Conservation (phyloP, 2,888 invertebrate species). For the Tineola bisselliella region DNA sequence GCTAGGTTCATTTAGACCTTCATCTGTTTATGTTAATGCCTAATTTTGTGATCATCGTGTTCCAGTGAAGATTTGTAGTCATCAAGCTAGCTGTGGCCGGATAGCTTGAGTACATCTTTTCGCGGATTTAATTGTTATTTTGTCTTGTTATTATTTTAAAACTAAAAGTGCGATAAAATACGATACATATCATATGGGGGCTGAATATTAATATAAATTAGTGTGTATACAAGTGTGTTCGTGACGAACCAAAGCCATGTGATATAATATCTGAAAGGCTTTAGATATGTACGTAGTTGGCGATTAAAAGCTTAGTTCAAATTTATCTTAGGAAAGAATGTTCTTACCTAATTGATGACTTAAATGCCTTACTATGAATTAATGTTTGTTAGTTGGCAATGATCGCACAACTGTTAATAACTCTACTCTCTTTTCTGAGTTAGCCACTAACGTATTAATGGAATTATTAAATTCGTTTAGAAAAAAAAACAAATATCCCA, state of each 20-base stretch:
- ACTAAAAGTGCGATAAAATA: conserved; percentile 40
- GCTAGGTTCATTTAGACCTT: conserved; percentile 38
- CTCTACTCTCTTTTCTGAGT: not conserved
- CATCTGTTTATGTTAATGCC: not conserved
- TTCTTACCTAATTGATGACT: conserved; percentile 18
- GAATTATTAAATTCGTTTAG: not conserved
- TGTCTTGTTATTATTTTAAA: conserved; percentile 1
- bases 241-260: conserved; percentile 11
- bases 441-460: conserved; percentile 1
- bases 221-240: conserved; percentile 12
- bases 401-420: not conserved
- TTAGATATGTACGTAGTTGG: conserved; percentile 10
- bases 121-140: conserved; percentile 31
- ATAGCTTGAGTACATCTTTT: conserved; percentile 40
- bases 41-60: conserved; percentile 1
- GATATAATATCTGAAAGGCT: conserved; percentile 11
- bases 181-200: conserved; percentile 66
- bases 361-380: conserved; percentile 47
- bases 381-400: conserved; percentile 9
- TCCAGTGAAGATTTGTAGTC: conserved; percentile 15
- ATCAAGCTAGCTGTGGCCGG: conserved; percentile 61
- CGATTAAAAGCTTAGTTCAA: conserved; percentile 2
- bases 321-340: not conserved
- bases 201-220: conserved; percentile 28
- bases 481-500: not conserved